These are phyloP conservation scores for Python bivittatus DNA, from an alignment of 2,113 vertebrate species.

Conservation along the genomic window DNA sequence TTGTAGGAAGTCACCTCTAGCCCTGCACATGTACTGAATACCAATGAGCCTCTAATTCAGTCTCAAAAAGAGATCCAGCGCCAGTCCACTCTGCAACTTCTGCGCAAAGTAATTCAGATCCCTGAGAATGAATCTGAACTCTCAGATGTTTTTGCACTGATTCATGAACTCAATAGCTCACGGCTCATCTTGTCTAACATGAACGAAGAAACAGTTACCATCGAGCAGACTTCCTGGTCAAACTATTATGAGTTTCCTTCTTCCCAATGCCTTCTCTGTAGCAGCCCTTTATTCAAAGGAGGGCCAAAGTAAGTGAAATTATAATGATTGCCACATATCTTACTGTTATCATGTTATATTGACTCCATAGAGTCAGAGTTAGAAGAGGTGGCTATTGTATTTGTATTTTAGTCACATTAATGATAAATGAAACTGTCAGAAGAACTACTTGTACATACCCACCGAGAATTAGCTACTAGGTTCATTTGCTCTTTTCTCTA, in stretches of 20 bases:
- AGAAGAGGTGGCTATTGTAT: background rate
- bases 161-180: conserved; percentile 91
- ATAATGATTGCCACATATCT: background rate
- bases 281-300: conserved; percentile 89
- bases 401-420: background rate
- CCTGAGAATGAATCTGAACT: conserved; percentile 91
- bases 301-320: conserved; percentile 82
- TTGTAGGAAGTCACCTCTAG: conserved; percentile 68
- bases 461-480: background rate
- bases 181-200: conserved; percentile 84
- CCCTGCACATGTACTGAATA: conserved; percentile 72
- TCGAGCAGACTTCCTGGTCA: conserved; percentile 90
- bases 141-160: conserved; percentile 85
- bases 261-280: conserved; percentile 89
- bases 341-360: background rate
- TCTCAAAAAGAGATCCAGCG: conserved; percentile 88
- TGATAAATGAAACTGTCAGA: background rate
- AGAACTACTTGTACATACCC: background rate
- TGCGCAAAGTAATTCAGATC: conserved; percentile 88
- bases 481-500: background rate
- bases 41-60: conserved; percentile 76
- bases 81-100: conserved; percentile 87
- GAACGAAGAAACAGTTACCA: conserved; percentile 79
- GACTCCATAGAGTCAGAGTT: background rate
- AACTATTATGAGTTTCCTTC: conserved; percentile 89